Evolutionary conservation across 2,888 invertebrate species (phyloP).

Genomic region (Suillia variegata): DNA sequence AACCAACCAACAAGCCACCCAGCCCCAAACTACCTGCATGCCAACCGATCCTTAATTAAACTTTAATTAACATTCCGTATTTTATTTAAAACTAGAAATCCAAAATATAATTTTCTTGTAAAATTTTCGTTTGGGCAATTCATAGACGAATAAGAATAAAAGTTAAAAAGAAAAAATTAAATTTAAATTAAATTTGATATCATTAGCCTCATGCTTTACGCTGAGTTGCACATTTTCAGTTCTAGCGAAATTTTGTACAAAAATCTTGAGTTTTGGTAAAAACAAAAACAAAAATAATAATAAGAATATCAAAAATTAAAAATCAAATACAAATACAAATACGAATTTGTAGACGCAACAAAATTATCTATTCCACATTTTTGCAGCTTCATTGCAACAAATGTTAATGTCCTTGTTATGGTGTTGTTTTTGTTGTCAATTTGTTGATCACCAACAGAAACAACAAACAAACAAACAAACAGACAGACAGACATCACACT

Average conservation of each 20-base stretch:
- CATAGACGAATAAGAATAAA: too few relatives aligned
- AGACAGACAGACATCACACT: neutral
- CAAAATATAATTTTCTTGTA: neutral
- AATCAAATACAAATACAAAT: slow-evolving; percentile 1
- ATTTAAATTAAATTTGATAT: too few relatives aligned
- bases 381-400: slow-evolving; percentile 42
- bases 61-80: too few relatives aligned
- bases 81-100: too few relatives aligned
- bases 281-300: too few relatives aligned
- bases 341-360: too few relatives aligned
- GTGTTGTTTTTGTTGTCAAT: neutral
- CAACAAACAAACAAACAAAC: neutral
- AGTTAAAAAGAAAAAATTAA: too few relatives aligned
- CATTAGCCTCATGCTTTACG: neutral
- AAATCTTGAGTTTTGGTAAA: slow-evolving; percentile 12
- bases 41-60: too few relatives aligned
- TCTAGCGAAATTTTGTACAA: slow-evolving; percentile 21
- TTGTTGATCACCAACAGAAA: neutral
- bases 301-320: slow-evolving; percentile 2
- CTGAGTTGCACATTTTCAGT: neutral
- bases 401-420: slow-evolving; percentile 9
- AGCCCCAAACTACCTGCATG: too few relatives aligned
- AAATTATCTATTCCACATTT: slow-evolving; percentile 19
- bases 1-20: too few relatives aligned
- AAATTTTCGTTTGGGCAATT: too few relatives aligned